These are phyloP conservation scores for Gadus macrocephalus DNA, from an alignment of 2,113 vertebrate genomes.

Conservation along the genomic window DNA sequence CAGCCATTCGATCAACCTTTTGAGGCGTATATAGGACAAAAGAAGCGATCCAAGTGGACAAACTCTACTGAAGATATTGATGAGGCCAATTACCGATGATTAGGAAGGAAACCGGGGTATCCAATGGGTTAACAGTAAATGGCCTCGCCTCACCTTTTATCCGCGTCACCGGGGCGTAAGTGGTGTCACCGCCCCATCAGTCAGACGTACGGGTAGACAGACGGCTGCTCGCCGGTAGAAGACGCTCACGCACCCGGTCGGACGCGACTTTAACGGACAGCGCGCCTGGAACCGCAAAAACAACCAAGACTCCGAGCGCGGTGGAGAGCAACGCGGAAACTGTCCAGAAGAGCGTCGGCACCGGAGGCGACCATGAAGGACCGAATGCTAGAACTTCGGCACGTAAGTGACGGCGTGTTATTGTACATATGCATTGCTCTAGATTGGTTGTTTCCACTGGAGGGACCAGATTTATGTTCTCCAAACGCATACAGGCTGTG, in stretches of 20 bases:
- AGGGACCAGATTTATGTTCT: no score
- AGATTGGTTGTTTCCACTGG: background rate
- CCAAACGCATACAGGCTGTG: no score
- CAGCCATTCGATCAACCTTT: no score
- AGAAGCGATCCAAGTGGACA: background rate
- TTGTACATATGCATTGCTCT: background rate
- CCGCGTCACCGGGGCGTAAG: constrained; percentile 52
- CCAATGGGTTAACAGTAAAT: constrained; percentile 54
- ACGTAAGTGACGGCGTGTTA: constrained; percentile 52
- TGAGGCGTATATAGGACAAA: no score
- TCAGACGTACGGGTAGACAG: constrained; percentile 10
- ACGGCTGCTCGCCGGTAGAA: constrained; percentile 26
- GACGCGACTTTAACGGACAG: constrained; percentile 29
- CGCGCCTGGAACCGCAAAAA: background rate
- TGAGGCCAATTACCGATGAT: background rate
- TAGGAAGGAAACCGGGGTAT: constrained; percentile 37
- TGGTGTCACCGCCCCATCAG: constrained; percentile 35
- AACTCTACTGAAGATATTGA: background rate
- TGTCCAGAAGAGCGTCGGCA: constrained; percentile 11
- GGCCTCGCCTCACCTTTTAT: constrained; percentile 59
- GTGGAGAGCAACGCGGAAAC: background rate
- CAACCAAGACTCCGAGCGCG: background rate
- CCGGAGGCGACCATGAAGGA: constrained; percentile 59
- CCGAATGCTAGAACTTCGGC: constrained; percentile 69
- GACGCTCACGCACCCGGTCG: constrained; percentile 19